Conservation (phyloP, 2,888 invertebrate species). For the Oasisia sp. region DNA sequence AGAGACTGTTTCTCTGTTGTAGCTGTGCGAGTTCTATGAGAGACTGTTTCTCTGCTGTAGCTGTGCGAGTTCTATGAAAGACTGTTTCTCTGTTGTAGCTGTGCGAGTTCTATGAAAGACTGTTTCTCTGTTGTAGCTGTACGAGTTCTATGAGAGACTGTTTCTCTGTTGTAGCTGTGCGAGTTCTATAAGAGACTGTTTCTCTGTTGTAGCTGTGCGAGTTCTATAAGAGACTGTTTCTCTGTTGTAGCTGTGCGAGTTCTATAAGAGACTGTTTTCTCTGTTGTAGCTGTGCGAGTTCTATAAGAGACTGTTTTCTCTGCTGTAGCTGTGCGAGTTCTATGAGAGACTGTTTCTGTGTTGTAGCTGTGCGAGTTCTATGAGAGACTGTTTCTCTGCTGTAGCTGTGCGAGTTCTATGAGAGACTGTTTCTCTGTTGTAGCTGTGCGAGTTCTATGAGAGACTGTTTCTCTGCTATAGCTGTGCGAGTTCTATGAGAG, state of each 20-base stretch:
- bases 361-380: slow-evolving; percentile 93
- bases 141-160: slow-evolving; percentile 99
- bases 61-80: slow-evolving; percentile 99
- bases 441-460: slow-evolving; percentile 98
- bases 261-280: slow-evolving; percentile 93
- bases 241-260: slow-evolving; percentile 84
- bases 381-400: slow-evolving; percentile 82
- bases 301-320: slow-evolving; percentile 90
- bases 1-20: slow-evolving; percentile 79
- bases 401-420: slow-evolving; percentile 96
- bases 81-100: slow-evolving; percentile 77
- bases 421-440: slow-evolving; percentile 79
- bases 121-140: slow-evolving; percentile 77
- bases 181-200: slow-evolving; percentile 98
- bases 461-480: slow-evolving; percentile 77
- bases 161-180: slow-evolving; percentile 80
- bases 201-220: slow-evolving; percentile 81
- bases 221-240: slow-evolving; percentile 95
- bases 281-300: slow-evolving; percentile 87
- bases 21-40: slow-evolving; percentile 98
- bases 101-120: slow-evolving; percentile 99
- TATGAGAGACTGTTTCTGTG: slow-evolving; percentile 88
- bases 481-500: slow-evolving; percentile 99
- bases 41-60: slow-evolving; percentile 77
- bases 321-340: slow-evolving; percentile 88